Conservation (phyloP, 2,888 invertebrate species). For the Nematopogon swammerdamellus region DNA sequence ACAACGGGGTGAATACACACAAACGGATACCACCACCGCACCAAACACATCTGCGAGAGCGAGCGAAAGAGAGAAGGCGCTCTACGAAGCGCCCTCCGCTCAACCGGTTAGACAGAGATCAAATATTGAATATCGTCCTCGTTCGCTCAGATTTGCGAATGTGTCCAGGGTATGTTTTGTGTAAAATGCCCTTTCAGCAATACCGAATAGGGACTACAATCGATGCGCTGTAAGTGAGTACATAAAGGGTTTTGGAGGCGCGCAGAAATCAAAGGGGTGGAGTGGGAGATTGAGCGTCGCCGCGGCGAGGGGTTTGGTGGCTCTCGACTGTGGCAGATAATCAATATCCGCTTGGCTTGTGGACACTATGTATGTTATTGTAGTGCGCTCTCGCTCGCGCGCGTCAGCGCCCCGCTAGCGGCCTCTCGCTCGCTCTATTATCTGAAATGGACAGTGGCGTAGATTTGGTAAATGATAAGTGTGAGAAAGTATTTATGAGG, state of each 20-base stretch:
- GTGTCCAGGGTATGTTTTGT: no score
- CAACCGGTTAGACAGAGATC: slow-evolving; percentile 56
- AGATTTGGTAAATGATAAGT: slow-evolving; percentile 58
- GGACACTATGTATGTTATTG: slow-evolving; percentile 57
- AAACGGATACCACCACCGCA: neutral
- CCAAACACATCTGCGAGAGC: slow-evolving; percentile 9
- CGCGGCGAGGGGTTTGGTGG: slow-evolving; percentile 33
- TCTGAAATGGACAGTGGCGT: slow-evolving; percentile 57
- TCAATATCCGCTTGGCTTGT: slow-evolving; percentile 60
- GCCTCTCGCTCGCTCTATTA: slow-evolving; percentile 42
- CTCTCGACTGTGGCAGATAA: slow-evolving; percentile 59
- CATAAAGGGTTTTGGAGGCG: no score
- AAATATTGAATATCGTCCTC: slow-evolving; percentile 46
- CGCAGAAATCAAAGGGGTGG: slow-evolving; percentile 13
- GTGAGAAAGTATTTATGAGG: slow-evolving; percentile 57
- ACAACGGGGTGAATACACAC: neutral
- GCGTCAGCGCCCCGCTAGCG: slow-evolving; percentile 14
- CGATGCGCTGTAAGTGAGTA: no score
- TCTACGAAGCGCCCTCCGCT: slow-evolving; percentile 43
- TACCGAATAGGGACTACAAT: no score
- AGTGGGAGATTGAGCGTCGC: slow-evolving; percentile 17
- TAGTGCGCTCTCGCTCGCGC: slow-evolving; percentile 29
- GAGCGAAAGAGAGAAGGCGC: slow-evolving; percentile 40
- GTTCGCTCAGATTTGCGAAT: slow-evolving; percentile 26
- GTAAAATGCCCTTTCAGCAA: neutral